Evolutionary conservation across 2,113 vertebrate genomes (phyloP), one percentile per base, ranked within the genome.

Genomic region (Paradisaea rubra): DNA sequence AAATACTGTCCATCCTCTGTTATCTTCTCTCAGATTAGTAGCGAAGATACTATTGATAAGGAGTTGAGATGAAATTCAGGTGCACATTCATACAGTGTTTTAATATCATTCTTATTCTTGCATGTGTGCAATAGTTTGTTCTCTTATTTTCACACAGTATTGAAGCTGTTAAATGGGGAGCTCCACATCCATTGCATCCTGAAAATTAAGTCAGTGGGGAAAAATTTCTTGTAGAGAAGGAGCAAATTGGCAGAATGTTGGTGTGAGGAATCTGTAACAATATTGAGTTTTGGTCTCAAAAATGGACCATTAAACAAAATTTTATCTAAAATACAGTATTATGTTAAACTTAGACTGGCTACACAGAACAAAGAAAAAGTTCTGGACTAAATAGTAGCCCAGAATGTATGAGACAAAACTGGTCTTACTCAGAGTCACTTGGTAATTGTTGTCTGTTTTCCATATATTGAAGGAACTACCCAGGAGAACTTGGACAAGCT

Each of bases 401-500:
- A 57, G 53, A 68, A 79, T 33, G 15, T 54, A n/a, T 21, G 35
- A 72, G 39, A 60, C 31, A 71, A 60, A 93, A 53, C 5, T 64
- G 37, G 11, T 66, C 31, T 52, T 69, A 28, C 22, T 53, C 13
- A 37, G 9, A 64, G 41, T 81, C 57, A 37, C 7, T 3, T 63
- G 27, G 28, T 89, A 85, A 79, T 59, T 39, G 30, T 66, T 81
- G 7, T 56, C 16, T 93, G 41, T 91, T 87, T 86, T 91, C 42
- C 17, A 45, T 94, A 4, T 64, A 3, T 89, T 64, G 56, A 97
- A 99, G 99, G 99, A 96, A 99, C 99, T 76, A 99, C 99, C 3
- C 98, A 99, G 69, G 99, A 99, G 95, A 99, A 99, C 96, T 97
- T 99, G 93, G 99, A 98, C 94, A 99, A 99, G 94, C 98, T 99